Evolutionary conservation across 2,888 invertebrate species (phyloP).

Genomic region (Cistogaster globosa): DNA sequence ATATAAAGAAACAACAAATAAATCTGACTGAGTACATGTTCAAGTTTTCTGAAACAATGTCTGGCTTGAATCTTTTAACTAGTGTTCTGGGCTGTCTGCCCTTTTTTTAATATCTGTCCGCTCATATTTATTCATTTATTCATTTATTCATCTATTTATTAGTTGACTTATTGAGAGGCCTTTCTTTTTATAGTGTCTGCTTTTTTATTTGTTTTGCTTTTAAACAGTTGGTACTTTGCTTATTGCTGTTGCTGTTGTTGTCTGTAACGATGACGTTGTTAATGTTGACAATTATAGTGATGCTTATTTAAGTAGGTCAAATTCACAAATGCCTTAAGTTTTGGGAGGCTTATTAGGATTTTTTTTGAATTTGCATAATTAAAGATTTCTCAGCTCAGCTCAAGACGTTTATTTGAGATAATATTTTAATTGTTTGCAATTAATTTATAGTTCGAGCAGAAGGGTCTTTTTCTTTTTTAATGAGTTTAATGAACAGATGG

Average conservation of each 20-base stretch:
- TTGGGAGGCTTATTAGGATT: slow-evolving; percentile 25
- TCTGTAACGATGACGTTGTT: neutral
- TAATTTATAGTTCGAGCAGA: neutral
- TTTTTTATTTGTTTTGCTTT: slow-evolving; percentile 1
- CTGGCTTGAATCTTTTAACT: neutral
- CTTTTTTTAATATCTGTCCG: neutral
- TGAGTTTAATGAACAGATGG: too few relatives aligned
- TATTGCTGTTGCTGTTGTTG: neutral
- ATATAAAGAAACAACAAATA: too few relatives aligned
- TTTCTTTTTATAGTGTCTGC: slow-evolving; percentile 25
- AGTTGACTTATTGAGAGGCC: neutral
- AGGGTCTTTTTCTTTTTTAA: neutral
- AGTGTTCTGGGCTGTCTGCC: slow-evolving; percentile 11
- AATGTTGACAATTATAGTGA: slow-evolving; percentile 43
- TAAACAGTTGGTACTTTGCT: neutral
- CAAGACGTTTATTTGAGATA: too few relatives aligned
- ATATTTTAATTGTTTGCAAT: neutral
- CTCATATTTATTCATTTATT: too few relatives aligned
- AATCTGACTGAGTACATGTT: neutral
- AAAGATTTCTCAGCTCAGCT: neutral
- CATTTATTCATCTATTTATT: neutral
- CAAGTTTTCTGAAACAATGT: neutral
- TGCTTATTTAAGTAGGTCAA: slow-evolving; percentile 62
- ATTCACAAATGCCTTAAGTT: slow-evolving; percentile 58
- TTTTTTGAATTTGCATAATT: slow-evolving; percentile 53